A percentile compares a stretch with the other conserved stretches of the same genome.
Evolutionary conservation across 2,113 vertebrate genomes (phyloP).

Genomic region (Mastomys coucha): DNA sequence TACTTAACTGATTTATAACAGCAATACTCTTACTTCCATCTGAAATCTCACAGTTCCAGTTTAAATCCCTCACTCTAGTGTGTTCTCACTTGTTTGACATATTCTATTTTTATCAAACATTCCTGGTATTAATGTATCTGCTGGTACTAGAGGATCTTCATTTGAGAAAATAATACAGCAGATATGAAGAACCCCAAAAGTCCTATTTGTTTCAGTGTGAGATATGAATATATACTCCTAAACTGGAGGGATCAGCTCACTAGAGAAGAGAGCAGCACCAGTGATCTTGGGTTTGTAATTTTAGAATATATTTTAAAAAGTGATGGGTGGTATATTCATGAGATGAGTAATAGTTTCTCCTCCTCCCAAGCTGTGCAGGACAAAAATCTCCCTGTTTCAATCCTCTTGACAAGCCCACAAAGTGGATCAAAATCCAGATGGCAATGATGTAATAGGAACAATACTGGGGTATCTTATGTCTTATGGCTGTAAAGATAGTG

Average conservation of each 20-base stretch:
- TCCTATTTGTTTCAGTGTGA: neutral
- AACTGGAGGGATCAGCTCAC: neutral
- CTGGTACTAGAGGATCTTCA: neutral
- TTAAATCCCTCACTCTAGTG: neutral
- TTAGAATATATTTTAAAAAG: neutral
- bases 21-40: neutral
- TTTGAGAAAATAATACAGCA: neutral
- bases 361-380: neutral
- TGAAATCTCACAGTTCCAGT: neutral
- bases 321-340: neutral
- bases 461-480: too few species aligned
- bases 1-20: neutral
- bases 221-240: neutral
- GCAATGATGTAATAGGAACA: neutral
- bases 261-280: neutral
- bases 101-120: neutral
- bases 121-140: neutral
- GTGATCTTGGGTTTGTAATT: neutral
- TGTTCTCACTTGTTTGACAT: neutral
- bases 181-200: neutral
- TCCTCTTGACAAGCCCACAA: neutral
- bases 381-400: too few species aligned
- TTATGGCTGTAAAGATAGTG: neutral
- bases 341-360: neutral
- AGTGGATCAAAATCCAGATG: neutral